Evolutionary conservation across 2,888 invertebrate species (phyloP).

Genomic region (Temnothorax ravouxi): DNA sequence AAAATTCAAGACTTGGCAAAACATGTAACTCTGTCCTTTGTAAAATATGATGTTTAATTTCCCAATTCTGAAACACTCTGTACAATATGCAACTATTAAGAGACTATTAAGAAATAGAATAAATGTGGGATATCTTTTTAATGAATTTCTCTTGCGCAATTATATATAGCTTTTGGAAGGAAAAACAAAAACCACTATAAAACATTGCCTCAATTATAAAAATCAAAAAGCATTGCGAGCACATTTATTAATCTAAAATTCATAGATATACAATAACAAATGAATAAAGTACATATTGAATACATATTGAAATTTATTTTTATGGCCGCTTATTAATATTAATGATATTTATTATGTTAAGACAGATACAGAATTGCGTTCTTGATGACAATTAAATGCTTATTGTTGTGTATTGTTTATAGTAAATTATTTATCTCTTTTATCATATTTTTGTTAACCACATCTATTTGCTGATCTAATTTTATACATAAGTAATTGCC

Average conservation of each 20-base stretch:
- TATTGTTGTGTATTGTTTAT: neutral
- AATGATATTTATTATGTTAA: neutral
- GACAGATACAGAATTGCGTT: neutral
- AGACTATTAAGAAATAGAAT: neutral
- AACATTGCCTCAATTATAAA: neutral
- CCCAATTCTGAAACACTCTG: neutral
- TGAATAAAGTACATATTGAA: neutral
- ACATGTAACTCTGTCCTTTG: neutral
- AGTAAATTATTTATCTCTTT: neutral
- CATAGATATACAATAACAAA: neutral
- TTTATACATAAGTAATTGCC: neutral
- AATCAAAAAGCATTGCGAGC: neutral
- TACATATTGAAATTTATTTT: conserved; percentile 7
- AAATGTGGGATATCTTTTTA: neutral
- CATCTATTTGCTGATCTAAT: neutral
- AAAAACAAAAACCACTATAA: neutral
- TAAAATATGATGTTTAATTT: neutral
- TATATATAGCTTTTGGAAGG: neutral
- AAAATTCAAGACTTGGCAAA: neutral
- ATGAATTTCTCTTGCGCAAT: neutral
- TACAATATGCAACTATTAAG: neutral
- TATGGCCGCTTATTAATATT: neutral
- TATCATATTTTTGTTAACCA: neutral
- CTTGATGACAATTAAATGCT: neutral
- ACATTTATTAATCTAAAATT: neutral